Evolutionary conservation across 2,888 invertebrate species (phyloP).

Genomic region (Odontomyia ornata): DNA sequence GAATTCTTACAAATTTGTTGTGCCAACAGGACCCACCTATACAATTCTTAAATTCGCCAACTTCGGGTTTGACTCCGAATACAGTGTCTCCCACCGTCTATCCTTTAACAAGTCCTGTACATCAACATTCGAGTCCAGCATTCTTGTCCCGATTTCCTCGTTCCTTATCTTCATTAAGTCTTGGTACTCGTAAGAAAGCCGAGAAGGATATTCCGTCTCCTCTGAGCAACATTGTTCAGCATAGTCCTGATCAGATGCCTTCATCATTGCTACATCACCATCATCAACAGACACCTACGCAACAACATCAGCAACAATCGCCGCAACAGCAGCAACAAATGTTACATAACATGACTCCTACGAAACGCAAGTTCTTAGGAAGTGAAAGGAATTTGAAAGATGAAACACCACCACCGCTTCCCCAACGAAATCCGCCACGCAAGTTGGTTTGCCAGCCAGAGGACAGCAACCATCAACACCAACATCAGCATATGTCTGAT

Average conservation of each 20-base stretch:
- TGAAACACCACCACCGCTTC: conserved; percentile 66
- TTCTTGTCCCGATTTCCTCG: conserved; percentile 64
- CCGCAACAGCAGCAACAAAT: conserved; percentile 54
- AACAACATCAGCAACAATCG: conserved; percentile 24
- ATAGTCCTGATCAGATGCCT: conserved; percentile 54
- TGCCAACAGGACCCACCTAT: conserved; percentile 51
- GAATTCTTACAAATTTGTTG: conserved; percentile 45
- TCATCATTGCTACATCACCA: conserved; percentile 55
- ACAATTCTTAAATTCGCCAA: conserved; percentile 51
- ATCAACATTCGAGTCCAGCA: conserved; percentile 60
- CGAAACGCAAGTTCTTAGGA: conserved; percentile 60
- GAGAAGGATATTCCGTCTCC: conserved; percentile 63
- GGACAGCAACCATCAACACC: conserved; percentile 38
- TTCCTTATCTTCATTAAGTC: conserved; percentile 63
- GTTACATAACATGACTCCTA: conserved; percentile 55
- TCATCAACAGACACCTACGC: background rate
- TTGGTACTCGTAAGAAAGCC: conserved; percentile 63
- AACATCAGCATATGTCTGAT: conserved; percentile 46
- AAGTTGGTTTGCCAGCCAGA: conserved; percentile 56
- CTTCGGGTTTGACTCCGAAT: conserved; percentile 56
- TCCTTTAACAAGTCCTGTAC: conserved; percentile 53
- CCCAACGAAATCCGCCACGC: conserved; percentile 66
- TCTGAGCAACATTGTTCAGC: conserved; percentile 55
- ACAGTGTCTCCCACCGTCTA: conserved; percentile 50
- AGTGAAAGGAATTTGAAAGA: conserved; percentile 57